Evolutionary conservation across 2,797 vertebrate species (phyloP), one percentile per base, ranked within the genome.

Genomic region (Pseudomugil tenellus): DNA sequence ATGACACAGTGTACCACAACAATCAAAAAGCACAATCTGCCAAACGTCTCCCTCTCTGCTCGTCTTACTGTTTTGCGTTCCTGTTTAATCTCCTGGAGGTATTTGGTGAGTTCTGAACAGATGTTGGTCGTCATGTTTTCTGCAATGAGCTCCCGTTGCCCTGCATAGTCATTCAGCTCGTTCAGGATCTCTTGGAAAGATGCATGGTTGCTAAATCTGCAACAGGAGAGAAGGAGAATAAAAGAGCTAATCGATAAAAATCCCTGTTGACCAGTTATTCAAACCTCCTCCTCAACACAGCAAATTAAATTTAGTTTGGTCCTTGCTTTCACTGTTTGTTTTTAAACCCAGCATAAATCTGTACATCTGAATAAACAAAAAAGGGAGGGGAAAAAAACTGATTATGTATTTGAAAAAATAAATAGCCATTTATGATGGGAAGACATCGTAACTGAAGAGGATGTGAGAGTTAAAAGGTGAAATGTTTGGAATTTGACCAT

Each of bases 111-210:
- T 77, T 90, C 95, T 72, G 60, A 95, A 87, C 64, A 98, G 94
- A 95, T 95, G 88, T 76, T 93, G 64, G 65, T 93, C 88, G 93
- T 95, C 96, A 99, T 96, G 91, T 94, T 96, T 89, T 99, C 97
- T 3, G 96, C 96, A 78, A 99, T 94, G 43, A 96, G 93, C 92
- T 99, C 97, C 64, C 97, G 92, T 7, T 98, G 96, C 79, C 95
- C 95, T 29, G 97, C 96, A 62, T 97, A 99, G 77, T 98, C 96
- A 76, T 96, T 97, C 87, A 99, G 72, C 89, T 97, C 96, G 0
- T 95, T 96, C 74, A 99, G 93, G 87, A 99, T 95, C 79, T 96
- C 96, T 92, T 96, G 96, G 84, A 99, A 97, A 3, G 95, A 94
- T 19, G 93, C 92, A 79, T 97, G 97, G 1, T 95, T 96, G 80